Base-by-base conservation (phyloP, 2,113 vertebrate species). In the Paralichthys olivaceus region DNA sequence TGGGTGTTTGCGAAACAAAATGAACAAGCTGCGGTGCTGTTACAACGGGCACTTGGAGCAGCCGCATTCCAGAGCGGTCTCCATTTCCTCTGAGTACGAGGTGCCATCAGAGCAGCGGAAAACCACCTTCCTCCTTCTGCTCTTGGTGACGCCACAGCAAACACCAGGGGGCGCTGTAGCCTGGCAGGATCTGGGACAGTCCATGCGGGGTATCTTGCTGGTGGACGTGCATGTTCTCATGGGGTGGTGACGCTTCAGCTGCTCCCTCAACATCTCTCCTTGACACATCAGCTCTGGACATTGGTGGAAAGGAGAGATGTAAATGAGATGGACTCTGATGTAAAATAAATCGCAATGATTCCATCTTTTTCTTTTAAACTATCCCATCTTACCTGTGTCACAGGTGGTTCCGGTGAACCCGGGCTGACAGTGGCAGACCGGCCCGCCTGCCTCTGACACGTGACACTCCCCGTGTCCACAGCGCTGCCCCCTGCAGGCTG, bases 21-120 rank as follows among this genome's bases (percentile, higher is more conserved):
- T 13, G 20, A 69, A 67, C 40, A 51, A 58, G 45, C 71, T 23
- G 74, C 70, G 25, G 66, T 7, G 76, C 72, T 54, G 86, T 94
- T 94, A 95, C 94, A 94, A 94, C 61, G 93, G 94, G 82, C 98
- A 99, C 32, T 91, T 93, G 62, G 91, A 95, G 90, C 98, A 99
- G 93, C 96, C 95, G 6, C 98, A 99, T 84, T 98, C 98, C 85
- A 96, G 90, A 1, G 96, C 93, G 54, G 96, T 95, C 83, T 98
- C 98, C 88, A 98, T 94, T 88, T 99, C 98, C 74, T 99, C 98
- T 0, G 95, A 95, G 91, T 97, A 97, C 17, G 96, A 96, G 89
- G 96, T 93, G 90, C 96, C 96, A 1, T 99, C 97, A 1, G 93
- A 61, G 85, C 98, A 99, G 90, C 96, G 96, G 94, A 99, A 98